These are phyloP conservation scores for Parus major DNA, from an alignment of 2,113 vertebrate species.

Conservation along the genomic window DNA sequence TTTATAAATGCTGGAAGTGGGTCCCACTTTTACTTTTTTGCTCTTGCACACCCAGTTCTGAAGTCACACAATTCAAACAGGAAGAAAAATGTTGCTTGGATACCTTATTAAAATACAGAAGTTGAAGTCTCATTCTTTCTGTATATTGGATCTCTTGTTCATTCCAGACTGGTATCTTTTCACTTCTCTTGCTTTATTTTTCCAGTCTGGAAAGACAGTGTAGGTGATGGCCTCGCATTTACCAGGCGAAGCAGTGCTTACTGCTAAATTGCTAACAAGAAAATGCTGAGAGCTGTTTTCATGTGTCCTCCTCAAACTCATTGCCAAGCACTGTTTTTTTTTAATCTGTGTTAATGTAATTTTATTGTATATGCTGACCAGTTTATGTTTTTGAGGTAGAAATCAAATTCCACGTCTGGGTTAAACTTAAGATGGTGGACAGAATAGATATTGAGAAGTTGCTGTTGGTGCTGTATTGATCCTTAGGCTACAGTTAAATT, in stretches of 20 bases:
- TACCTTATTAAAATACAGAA: background rate
- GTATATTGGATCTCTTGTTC: background rate
- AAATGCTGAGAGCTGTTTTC: background rate
- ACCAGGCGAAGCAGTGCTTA: background rate
- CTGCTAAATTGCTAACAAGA: background rate
- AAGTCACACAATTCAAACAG: accelerated
- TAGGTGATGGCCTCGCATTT: background rate
- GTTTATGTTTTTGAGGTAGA: background rate
- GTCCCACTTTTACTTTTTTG: background rate
- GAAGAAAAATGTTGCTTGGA: background rate
- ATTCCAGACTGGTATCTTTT: background rate
- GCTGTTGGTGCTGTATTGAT: background rate
- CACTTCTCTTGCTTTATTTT: background rate
- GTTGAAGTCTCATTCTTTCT: background rate
- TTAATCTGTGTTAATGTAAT: background rate
- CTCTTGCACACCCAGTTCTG: background rate
- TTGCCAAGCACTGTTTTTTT: background rate
- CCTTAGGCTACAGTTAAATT: background rate
- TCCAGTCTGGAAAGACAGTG: background rate
- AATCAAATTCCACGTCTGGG: background rate
- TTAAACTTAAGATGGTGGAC: background rate
- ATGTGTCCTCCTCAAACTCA: background rate
- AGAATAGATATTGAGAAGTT: background rate
- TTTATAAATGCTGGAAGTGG: background rate
- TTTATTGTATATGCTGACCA: accelerated